Evolutionary conservation across 2,797 vertebrate species (phyloP).

Genomic region (Micrastur ruficollis): DNA sequence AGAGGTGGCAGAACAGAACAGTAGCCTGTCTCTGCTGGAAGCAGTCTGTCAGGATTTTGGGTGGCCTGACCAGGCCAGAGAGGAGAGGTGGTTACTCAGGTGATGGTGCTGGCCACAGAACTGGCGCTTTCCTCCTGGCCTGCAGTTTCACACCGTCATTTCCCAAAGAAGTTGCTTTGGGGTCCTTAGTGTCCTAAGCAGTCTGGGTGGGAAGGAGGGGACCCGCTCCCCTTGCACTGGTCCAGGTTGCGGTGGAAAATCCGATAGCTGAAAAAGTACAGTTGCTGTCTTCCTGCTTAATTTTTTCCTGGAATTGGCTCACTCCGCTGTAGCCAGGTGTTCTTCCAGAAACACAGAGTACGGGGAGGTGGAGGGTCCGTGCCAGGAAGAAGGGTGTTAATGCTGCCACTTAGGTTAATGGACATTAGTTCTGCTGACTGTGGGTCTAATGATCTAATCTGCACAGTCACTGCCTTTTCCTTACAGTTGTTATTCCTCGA

Average conservation of each 20-base stretch:
- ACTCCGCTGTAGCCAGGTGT: background rate
- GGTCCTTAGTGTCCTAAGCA: background rate
- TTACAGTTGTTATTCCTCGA: constrained; percentile 12
- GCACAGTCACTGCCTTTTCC: constrained; percentile 11
- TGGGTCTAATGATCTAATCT: constrained; percentile 39
- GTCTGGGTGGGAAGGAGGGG: background rate
- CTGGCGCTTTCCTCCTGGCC: background rate
- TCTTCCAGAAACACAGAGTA: background rate
- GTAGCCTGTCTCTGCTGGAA: background rate
- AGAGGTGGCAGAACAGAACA: background rate
- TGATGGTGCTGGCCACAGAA: background rate
- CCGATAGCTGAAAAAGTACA: background rate
- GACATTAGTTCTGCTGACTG: constrained; percentile 36
- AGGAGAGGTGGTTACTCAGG: background rate
- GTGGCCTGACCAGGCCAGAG: background rate
- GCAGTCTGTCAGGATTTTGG: background rate
- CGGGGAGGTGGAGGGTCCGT: accelerated
- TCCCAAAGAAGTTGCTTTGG: background rate
- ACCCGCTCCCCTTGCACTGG: accelerated
- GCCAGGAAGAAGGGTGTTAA: constrained; percentile 5
- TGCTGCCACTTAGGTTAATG: constrained; percentile 23
- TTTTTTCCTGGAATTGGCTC: background rate
- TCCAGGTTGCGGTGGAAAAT: background rate
- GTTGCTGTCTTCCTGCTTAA: background rate
- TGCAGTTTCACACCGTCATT: background rate